Evolutionary conservation across 2,113 vertebrate genomes (phyloP), one percentile per base, ranked within the genome.

Genomic region (Lophius piscatorius): DNA sequence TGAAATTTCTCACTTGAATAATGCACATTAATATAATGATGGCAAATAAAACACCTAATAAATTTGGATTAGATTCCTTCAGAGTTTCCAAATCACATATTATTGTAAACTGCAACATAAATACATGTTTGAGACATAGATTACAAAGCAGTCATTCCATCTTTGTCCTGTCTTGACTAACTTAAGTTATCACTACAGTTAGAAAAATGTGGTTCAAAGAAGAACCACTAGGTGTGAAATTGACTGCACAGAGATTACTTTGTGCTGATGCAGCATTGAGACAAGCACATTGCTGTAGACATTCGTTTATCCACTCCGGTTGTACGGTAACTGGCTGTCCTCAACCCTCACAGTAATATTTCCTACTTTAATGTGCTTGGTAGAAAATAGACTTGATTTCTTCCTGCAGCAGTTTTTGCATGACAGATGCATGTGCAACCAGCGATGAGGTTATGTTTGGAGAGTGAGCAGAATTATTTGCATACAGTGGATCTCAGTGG

Each of bases 221-320:
- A 38, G 51, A 81, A 52, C 59, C 63, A 68, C 33, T 69, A 16
- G 13, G 38, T 60, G 45, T 62, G 38, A 73, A 74, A 74, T 52
- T 57, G 55, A 35, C 24, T 38, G 34, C 18, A 22, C 45, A 49
- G 13, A 17, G 11, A 20, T 23, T n/a, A 40, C 18, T 24, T 12
- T 48, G 18, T 70, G 79, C 55, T 67, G 69, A 77, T 36, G 18
- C 50, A 64, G 69, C 56, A 51, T 31, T 58, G 13, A 52, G 9
- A 21, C 57, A 78, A 61, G 47, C 17, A 31, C 29, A 41, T 48
- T 29, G 16, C 44, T 29, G 16, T 1, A 6, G 36, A 75, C 18
- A 17, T 46, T 57, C 31, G 65, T 66, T 62, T 38, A 45, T 64
- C 31, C 29, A 24, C 7, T 58, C 35, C 42, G 67, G 28, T 29